These are phyloP conservation scores for Holacanthella duospinosa DNA, from an alignment of 2,888 invertebrate genomes.

Conservation along the genomic window DNA sequence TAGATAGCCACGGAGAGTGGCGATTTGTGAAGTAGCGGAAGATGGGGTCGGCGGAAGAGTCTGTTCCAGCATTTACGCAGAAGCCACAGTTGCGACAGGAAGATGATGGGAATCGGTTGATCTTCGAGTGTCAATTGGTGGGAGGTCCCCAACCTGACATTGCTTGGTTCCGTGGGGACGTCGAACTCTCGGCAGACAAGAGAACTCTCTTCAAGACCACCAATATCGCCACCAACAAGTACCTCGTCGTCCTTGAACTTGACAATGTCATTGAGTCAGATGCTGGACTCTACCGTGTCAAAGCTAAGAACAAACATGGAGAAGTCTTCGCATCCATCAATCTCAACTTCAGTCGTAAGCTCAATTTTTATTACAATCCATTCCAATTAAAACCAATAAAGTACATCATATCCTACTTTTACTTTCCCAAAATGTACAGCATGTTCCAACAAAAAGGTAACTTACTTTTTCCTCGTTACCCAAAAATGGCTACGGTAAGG, in stretches of 20 bases:
- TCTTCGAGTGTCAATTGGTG: conserved; percentile 85
- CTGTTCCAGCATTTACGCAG: conserved; percentile 96
- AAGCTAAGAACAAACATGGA: conserved; percentile 92
- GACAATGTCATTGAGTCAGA: conserved; percentile 93
- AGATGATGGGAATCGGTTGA: conserved; percentile 86
- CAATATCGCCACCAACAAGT: conserved; percentile 73
- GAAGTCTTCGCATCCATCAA: conserved; percentile 95
- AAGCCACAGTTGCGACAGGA: conserved; percentile 94
- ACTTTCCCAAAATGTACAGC: too few species aligned
- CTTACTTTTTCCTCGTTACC: too few species aligned
- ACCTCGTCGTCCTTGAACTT: conserved; percentile 80
- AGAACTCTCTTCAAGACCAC: conserved; percentile 82
- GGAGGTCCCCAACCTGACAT: conserved; percentile 82
- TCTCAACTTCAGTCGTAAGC: conserved; percentile 96
- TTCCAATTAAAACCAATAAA: neutral
- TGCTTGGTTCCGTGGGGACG: conserved; percentile 82
- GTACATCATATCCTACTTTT: too few species aligned
- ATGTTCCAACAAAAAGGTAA: too few species aligned
- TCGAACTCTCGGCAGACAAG: conserved; percentile 67
- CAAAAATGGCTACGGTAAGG: too few species aligned
- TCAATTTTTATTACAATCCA: conserved; percentile 18
- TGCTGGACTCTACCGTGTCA: conserved; percentile 92
- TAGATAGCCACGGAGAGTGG: neutral
- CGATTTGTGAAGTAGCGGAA: neutral
- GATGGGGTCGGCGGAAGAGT: conserved; percentile 83